These are phyloP conservation scores for Coenobita brevimanus DNA, from an alignment of 1,140 invertebrate species.

Conservation along the genomic window DNA sequence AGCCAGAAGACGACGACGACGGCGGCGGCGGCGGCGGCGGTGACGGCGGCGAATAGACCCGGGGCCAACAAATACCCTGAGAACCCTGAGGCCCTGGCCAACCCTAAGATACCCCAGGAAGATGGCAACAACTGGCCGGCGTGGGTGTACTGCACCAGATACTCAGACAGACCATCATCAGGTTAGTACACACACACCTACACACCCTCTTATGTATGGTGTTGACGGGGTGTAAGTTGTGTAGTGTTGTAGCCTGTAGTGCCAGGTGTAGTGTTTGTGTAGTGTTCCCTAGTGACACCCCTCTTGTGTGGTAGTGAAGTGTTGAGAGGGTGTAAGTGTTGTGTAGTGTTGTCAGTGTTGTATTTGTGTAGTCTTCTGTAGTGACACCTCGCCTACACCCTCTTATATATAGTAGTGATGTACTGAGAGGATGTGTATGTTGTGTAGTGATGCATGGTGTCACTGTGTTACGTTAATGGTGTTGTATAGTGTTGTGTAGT, in stretches of 20 bases:
- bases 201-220: not conserved
- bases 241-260: not conserved
- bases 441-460: no score
- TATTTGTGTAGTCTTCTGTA: no score
- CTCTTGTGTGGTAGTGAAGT: no score
- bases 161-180: slow-evolving; percentile 95
- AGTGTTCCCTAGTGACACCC: no score
- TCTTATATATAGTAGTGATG: no score
- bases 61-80: slow-evolving; percentile 53
- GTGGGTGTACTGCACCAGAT: slow-evolving; percentile 98
- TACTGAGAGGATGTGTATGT: no score
- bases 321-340: no score
- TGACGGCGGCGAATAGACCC: not conserved
- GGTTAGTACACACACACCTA: slow-evolving; percentile 79
- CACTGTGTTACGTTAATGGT: no score
- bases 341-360: no score
- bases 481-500: no score
- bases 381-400: no score
- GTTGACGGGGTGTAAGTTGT: no score
- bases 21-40: not conserved
- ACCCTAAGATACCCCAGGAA: slow-evolving; percentile 61
- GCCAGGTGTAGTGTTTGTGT: not conserved
- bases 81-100: slow-evolving; percentile 62
- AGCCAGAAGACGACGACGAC: slow-evolving; percentile 50
- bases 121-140: slow-evolving; percentile 82